Base-by-base conservation (phyloP, 92 coral and sea anemone genomes). In the Porites cylindrica region DNA sequence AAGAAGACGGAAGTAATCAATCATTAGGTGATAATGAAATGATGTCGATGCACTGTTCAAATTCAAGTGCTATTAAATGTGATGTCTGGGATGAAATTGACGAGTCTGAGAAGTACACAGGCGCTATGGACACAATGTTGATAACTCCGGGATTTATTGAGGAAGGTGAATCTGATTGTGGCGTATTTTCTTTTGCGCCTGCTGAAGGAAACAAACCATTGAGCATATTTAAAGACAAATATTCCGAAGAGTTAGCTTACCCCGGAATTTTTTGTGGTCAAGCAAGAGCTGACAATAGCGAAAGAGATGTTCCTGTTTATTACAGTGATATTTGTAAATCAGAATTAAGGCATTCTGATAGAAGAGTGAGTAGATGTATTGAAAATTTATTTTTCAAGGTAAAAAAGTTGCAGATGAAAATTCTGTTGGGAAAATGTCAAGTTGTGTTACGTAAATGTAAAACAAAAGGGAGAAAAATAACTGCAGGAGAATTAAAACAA, bases 381-480 rank as follows among this genome's bases (percentile, higher is more conserved):
- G 86, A 82, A 23, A 88, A 91, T 63, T 51, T 89, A 0, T 88
- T 91, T 82, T 91, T 71, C 58, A 91, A 91, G 80, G 86, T 68
- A 6, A 89, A 89, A 70, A 92, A 90, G 71, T 75, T 92, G 79
- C 93, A 90, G 64, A 92, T 90, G 95, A 92, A 89, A 89, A 91
- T 92, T 4, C 84, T 84, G 11, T 70, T 92, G 12, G 82, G 95
- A 1, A 88, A 92, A 23, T 92, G 70, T 8, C 91, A 79, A 32
- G 56, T 84, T 65, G 92, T 90, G 14, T 75, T 90, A 13, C 82
- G 88, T 78, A 89, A 89, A 69, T 77, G 70, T 78, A 75, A 85
- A 81, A 76, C 74, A 18, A 90, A 73, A 43, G 72, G 61, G 51
- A 80, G 64, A 59, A 80, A 76, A 76, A 58, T 92, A 32, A 92